Conservation (phyloP, 23 tunicate genomes). For the Trididemnum miniatum region DNA sequence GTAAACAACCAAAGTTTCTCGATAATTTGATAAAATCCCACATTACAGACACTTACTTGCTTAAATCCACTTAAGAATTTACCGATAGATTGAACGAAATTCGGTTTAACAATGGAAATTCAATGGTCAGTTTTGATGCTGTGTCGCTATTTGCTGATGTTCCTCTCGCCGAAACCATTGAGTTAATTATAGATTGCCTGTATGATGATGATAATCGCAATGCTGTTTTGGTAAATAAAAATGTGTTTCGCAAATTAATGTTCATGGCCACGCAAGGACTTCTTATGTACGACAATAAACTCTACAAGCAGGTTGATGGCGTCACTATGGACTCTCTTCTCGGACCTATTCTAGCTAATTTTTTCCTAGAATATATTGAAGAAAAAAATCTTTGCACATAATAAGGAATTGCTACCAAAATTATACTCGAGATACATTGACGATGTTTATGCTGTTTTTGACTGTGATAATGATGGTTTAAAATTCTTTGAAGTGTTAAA, state of each 20-base stretch:
- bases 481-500: neutral
- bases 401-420: neutral
- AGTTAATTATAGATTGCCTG: neutral
- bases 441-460: neutral
- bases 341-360: neutral
- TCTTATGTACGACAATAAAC: neutral
- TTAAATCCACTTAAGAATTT: neutral
- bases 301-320: neutral
- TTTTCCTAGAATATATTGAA: neutral
- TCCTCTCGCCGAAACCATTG: neutral
- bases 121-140: neutral
- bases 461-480: neutral
- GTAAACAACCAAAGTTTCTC: neutral
- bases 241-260: conserved; percentile 1
- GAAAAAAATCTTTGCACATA: neutral
- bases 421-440: neutral
- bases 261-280: neutral
- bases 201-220: neutral
- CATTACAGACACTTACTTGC: neutral
- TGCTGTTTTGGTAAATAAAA: neutral
- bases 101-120: neutral
- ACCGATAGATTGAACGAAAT: neutral
- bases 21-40: neutral
- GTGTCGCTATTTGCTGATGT: neutral
- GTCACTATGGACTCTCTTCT: neutral